Base-by-base conservation (phyloP, 2,888 invertebrate species). In the Chloroclystis v-ata region DNA sequence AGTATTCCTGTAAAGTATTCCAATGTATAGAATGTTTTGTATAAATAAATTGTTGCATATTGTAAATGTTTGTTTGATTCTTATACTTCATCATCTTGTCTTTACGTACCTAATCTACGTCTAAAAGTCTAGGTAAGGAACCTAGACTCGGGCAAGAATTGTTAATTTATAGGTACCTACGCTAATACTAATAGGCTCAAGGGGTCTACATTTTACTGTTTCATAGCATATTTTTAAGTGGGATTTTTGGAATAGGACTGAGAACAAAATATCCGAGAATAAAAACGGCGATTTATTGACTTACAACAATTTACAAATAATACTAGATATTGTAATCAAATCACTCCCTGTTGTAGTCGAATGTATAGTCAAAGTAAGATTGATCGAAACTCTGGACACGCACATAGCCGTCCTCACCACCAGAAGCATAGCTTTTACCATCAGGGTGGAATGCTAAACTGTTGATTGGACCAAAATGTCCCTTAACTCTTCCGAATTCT, bases 391-490 rank as follows among this genome's bases (percentile, higher is more conserved):
- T 93, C 83, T 99, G 98, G 46, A 99, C 93, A 69, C 99, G 91
- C 37, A 99, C 95, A 76, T 97, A 98, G 89, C 99, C 99, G 82
- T 99, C 99, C 88, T 99, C 99, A 73, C 98, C 99, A 14, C 99
- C 99, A 41, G 97, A 97, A 47, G 96, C 95, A 79, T 97, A 97
- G 74, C 97, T 96, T 75, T 94, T 95, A 40, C 99, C 99, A 88
- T 97, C 97, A 1, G 99, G 99, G 86, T 98, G 98, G 89, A 99
- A 99, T 39, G 96, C 94, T 62, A 99, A 92, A 82, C 97, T 97
- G 91, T 99, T 99, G 69, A 99, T 99, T 1, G 99, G 99, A 63
- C 99, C 99, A 75, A 99, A 99, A 87, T 99, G 99, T 47, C 99
- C 99, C 78, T 99, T 99, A n/a, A 99, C 93, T 51, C 97, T 90